Evolutionary conservation across 2,888 invertebrate genomes (phyloP).

Genomic region (Mimumesa dahlbomi): DNA sequence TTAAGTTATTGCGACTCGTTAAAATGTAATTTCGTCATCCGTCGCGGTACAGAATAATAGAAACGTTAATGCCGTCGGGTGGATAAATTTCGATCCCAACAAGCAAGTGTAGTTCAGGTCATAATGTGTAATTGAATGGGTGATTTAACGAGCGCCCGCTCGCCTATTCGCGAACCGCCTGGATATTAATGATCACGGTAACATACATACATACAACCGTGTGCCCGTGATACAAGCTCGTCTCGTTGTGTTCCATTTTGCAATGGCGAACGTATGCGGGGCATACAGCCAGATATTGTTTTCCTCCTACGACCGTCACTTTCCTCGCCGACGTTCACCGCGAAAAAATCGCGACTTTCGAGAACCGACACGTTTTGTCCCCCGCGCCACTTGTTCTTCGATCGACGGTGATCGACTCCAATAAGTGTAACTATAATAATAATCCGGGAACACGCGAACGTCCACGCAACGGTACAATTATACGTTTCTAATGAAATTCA

Average conservation of each 20-base stretch:
- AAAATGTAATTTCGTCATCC: too few relatives aligned
- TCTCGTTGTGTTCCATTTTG: conserved; percentile 31
- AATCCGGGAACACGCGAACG: conserved; percentile 2
- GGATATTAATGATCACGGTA: conserved; percentile 50
- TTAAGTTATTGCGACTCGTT: too few relatives aligned
- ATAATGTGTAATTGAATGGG: conserved; percentile 44
- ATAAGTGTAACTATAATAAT: conserved; percentile 33
- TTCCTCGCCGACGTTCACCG: conserved; percentile 43
- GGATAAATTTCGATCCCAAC: conserved; percentile 16
- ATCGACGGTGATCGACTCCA: too few relatives aligned
- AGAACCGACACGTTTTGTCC: conserved; percentile 37
- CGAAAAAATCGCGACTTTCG: conserved; percentile 46
- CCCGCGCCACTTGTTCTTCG: background rate
- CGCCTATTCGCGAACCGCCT: conserved; percentile 36
- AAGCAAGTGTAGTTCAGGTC: conserved; percentile 31
- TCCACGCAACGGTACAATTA: too few relatives aligned
- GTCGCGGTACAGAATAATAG: background rate
- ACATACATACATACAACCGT: too few relatives aligned
- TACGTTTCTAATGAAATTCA: background rate
- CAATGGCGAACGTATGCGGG: conserved; percentile 10
- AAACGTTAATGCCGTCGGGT: conserved; percentile 1
- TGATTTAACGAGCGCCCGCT: conserved; percentile 48
- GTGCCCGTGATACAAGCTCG: conserved; percentile 6
- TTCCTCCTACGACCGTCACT: conserved; percentile 55
- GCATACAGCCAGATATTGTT: conserved; percentile 38